Evolutionary conservation across 2,888 invertebrate genomes (phyloP), one percentile per base, ranked within the genome.

Genomic region (Perithous albicinctus): DNA sequence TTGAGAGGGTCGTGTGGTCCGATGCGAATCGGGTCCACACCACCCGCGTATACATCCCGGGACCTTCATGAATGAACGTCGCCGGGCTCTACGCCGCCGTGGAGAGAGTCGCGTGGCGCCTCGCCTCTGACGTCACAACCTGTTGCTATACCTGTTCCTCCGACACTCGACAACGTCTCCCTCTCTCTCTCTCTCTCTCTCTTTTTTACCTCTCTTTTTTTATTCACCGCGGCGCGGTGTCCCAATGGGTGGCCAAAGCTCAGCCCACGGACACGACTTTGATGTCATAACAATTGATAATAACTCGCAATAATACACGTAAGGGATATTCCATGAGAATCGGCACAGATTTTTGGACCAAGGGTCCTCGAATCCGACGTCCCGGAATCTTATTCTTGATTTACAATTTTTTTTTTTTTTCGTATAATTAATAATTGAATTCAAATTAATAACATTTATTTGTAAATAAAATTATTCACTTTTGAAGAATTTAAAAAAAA

Each of bases 101-200:
- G n/a, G n/a, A n/a, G 86, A 88, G 86, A 89, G 91, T 90, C 91
- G 91, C 91, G 92, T 92, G 92, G 92, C 91, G 90, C 90, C 88
- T 85, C 83, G 61, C 23, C 29, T 15, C 32, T 92, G 92, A 93
- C 92, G 92, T 93, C 92, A 92, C 88, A 89, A 91, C 91, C 91
- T 91, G 91, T 91, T 91, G 91, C 91, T 89, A n/a, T n/a, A 90
- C 88, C 89, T 89, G 87, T 87, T 89, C 79, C 85, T 82, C 61
- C 75, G 54, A 64, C n/a, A n/a, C 56, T 70, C 54, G 23, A 15
- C 59, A 35, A 54, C 41, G 7, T 64, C 15, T 48, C 64, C 70
- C 23, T 67, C 26, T 64, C 23, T n/a, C n/a, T n/a, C n/a, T n/a
- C n/a, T n/a, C n/a, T n/a, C 41, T 4, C 67, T 75, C 70, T 63